Base-by-base conservation (phyloP, 1,140 invertebrate species). In the Conus betulinus region DNA sequence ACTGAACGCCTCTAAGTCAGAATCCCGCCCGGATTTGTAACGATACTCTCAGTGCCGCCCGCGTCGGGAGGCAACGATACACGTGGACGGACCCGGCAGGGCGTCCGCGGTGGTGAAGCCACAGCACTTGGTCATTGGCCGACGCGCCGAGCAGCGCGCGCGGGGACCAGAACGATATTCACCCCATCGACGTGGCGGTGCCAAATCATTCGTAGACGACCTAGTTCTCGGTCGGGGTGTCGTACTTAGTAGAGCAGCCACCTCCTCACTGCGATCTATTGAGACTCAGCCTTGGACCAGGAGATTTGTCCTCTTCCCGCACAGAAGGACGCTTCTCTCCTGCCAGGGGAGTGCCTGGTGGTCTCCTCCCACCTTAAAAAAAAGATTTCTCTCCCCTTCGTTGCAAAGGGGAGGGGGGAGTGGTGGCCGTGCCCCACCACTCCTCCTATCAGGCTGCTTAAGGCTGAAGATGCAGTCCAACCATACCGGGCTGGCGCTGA, bases 1-100 rank as follows among this genome's bases (percentile, higher is more conserved):
- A 96, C 97, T 97, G 97, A 97, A 97, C 96, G 97, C 97, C 97
- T 97, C 97, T 97, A 97, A 97, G 90, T 89, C 88, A 91, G 89
- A 91, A 88, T 89, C 88, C 39, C 0, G n/a, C n/a, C 88, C 91
- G 96, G 96, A 95, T 95, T 95, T 96, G 96, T 91, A 93, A 92
- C 90, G 93, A 93, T 39, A 39, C 93, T 89, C 87, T 92, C 88
- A 84, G 91, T 92, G 89, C 91, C 39, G 39, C 89, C 60, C 76
- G 90, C 91, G 89, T 93, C 91, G 91, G 90, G 89, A 91, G 93
- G 93, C 92, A 90, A 90, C 88, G 86, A 91, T 94, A 95, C 90
- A 89, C 90, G n/a, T 85, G 71, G 85, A 23, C 84, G 23, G 88
- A 55, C 76, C 89, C 79, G 84, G 53, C 23, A 25, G 25, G 67